Conservation (phyloP, 2,888 invertebrate genomes). For the Cylloceria caligata region DNA sequence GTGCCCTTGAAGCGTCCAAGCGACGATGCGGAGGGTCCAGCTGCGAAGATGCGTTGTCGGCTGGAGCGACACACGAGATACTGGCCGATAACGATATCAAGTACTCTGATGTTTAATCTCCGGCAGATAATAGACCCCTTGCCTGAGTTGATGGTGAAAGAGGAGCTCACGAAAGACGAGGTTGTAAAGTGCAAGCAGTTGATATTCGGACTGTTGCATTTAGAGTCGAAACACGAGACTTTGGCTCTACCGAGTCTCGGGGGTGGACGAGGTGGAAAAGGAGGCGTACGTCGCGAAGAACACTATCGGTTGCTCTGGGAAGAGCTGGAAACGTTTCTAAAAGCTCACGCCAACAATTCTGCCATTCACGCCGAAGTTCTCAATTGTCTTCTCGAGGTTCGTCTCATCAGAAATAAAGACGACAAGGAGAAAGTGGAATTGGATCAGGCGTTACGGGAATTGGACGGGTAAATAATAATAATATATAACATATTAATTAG, state of each 20-base stretch:
- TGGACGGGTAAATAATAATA: constrained; percentile 85
- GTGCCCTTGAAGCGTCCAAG: constrained; percentile 88
- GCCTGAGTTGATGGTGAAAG: constrained; percentile 92
- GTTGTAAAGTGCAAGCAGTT: constrained; percentile 94
- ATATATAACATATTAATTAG: background rate
- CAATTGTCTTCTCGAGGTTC: constrained; percentile 91
- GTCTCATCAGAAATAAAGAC: constrained; percentile 86
- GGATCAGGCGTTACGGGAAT: constrained; percentile 87
- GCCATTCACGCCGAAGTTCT: constrained; percentile 92
- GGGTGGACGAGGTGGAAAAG: constrained; percentile 86
- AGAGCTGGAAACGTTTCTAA: constrained; percentile 94
- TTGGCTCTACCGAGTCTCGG: constrained; percentile 90
- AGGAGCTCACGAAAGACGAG: constrained; percentile 93
- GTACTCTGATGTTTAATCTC: constrained; percentile 94
- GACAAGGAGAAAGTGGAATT: constrained; percentile 87
- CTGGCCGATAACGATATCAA: constrained; percentile 95
- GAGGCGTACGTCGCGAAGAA: constrained; percentile 89
- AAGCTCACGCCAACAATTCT: constrained; percentile 88
- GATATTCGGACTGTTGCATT: constrained; percentile 91
- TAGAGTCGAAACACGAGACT: constrained; percentile 94
- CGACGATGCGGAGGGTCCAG: constrained; percentile 85
- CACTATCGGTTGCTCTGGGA: constrained; percentile 96
- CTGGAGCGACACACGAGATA: constrained; percentile 93
- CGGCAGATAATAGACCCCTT: constrained; percentile 93
- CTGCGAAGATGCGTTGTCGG: constrained; percentile 89